Conservation (phyloP, 2,888 invertebrate genomes). For the Anagyrus pseudococci region DNA sequence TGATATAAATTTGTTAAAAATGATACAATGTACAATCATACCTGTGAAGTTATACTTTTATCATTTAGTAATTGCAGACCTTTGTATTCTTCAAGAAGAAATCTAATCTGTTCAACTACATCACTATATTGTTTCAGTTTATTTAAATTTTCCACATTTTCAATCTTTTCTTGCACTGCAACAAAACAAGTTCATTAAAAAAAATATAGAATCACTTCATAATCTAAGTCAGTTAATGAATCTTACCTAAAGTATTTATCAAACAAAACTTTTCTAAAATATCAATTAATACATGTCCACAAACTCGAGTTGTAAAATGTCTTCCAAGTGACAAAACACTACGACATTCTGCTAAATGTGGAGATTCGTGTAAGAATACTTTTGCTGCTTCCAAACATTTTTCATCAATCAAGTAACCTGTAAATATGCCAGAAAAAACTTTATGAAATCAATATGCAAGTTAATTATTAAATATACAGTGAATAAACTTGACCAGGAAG, state of each 20-base stretch:
- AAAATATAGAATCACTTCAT: neutral
- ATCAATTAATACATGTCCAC: conserved; percentile 21
- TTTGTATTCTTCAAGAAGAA: conserved; percentile 24
- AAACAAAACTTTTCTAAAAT: conserved; percentile 35
- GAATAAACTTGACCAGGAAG: neutral
- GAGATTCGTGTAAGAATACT: conserved; percentile 41
- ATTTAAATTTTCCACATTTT: conserved; percentile 10
- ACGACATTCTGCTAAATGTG: conserved; percentile 42
- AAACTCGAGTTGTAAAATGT: conserved; percentile 38
- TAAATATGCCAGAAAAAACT: neutral
- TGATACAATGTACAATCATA: conserved; percentile 1
- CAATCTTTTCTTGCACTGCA: conserved; percentile 27
- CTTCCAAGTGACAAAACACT: conserved; percentile 38
- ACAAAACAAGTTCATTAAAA: conserved; percentile 1
- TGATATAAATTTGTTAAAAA: conserved; percentile 3
- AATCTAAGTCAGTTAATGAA: neutral
- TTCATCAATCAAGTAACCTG: conserved; percentile 30
- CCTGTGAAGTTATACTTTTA: conserved; percentile 3
- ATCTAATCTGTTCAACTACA: conserved; percentile 21
- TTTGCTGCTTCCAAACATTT: conserved; percentile 29
- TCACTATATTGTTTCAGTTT: conserved; percentile 20
- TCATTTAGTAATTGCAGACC: neutral
- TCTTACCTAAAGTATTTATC: conserved; percentile 26
- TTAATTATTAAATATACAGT: neutral
- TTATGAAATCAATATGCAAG: neutral